Evolutionary conservation across 2,797 vertebrate genomes (phyloP), one percentile per base, ranked within the genome.

Genomic region (Phylloscopus collybita): DNA sequence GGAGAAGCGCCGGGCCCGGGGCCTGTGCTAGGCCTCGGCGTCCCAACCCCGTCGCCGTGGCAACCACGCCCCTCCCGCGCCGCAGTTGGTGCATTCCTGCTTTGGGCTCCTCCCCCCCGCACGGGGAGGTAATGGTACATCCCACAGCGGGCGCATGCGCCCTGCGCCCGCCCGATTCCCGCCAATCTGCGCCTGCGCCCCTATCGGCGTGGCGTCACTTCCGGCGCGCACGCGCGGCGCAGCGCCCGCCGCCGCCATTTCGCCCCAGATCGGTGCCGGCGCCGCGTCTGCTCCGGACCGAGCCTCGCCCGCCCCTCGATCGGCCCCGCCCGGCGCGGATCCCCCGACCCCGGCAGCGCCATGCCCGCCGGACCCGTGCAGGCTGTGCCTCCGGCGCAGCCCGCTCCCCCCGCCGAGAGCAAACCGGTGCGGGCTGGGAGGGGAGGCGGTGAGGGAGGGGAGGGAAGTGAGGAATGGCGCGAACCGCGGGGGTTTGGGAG

Each of bases 341-440:
- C 2, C 29, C 45, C 23, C 34, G 8, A 27, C 10, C 21, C 10
- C 34, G 42, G 71, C 38, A 78, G 78, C 89, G 80, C 88, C 97
- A 99, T 99, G 99, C 98, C 99, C 97, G 98, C 99, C 26, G 99
- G 99, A 96, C 99, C 99, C 88, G 99, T 99, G 87, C 99, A 99
- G 87, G 98, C 99, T 47, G 96, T 99, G 89, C 98, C 98, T 27
- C 98, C 98, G 67, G 98, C 98, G 93, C 98, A 99, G 95, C 92
- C 98, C 13, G 98, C 98, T 81, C 98, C 96, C 88, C 82, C 94
- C 10, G 92, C 97, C 3, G 97, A 98, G 56, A 96, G 97, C 69
- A 98, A 98, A 90, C 72, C 78, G 90, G 61, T 73, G 27, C 16
- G 71, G 44, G 40, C 20, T 10, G 32, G 54, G 16, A 23, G 32